A percentile compares a stretch with the other conserved stretches of the same genome.
Evolutionary conservation across 2,797 vertebrate species (phyloP).

Genomic region (Hyperoplus immaculatus): DNA sequence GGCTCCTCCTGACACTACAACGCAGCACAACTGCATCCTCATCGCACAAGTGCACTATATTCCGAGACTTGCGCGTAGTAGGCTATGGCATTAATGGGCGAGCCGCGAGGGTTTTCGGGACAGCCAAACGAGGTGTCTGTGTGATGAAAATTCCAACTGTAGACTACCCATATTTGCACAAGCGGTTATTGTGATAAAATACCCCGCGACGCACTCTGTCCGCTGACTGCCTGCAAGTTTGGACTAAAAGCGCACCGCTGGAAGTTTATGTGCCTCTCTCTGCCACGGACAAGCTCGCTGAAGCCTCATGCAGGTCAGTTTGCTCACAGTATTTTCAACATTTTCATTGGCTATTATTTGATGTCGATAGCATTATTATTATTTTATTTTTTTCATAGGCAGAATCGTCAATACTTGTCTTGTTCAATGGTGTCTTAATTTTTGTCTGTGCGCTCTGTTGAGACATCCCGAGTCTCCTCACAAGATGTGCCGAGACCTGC

Average conservation of each 20-base stretch:
- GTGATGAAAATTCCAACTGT: conserved; percentile 25
- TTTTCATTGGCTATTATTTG: not conserved
- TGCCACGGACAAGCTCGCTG: conserved; percentile 47
- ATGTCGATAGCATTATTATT: not conserved
- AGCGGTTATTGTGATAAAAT: conserved; percentile 11
- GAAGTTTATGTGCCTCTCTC: conserved; percentile 67
- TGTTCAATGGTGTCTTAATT: conserved; percentile 28
- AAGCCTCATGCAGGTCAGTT: conserved; percentile 70
- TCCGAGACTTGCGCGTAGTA: not conserved
- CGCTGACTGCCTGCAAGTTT: conserved; percentile 68
- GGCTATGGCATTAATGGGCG: too few species aligned
- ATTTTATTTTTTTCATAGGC: not conserved
- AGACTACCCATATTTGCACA: conserved; percentile 21
- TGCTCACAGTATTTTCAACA: not conserved
- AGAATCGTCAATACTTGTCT: not conserved
- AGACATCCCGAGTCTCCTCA: conserved; percentile 29
- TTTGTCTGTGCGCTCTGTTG: conserved; percentile 41
- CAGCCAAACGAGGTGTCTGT: not conserved
- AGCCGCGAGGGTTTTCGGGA: too few species aligned
- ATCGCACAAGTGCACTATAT: not conserved
- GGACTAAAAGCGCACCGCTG: conserved; percentile 71
- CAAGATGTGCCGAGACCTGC: conserved; percentile 38
- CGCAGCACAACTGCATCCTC: conserved; percentile 23
- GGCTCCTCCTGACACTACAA: conserved; percentile 24
- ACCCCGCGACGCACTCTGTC: conserved; percentile 25